A percentile compares a stretch with the other conserved stretches of the same genome.
These are phyloP conservation scores for Meandrusa payeni DNA, from an alignment of 2,888 invertebrate genomes.

Conservation along the genomic window DNA sequence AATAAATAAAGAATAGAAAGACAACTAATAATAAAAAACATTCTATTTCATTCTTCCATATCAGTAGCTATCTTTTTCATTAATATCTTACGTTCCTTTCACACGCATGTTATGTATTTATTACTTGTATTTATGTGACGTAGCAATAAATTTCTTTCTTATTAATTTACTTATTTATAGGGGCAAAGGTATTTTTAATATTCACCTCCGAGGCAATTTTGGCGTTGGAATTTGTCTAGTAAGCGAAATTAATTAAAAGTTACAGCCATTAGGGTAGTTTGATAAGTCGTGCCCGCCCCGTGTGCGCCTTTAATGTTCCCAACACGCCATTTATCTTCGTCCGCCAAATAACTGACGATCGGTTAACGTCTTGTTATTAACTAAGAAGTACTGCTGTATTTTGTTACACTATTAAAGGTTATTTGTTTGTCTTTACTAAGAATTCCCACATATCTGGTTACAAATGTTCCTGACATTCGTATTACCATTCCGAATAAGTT, in stretches of 20 bases:
- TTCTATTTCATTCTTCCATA: too few relatives aligned
- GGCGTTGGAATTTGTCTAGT: conserved; percentile 22
- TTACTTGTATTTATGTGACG: too few relatives aligned
- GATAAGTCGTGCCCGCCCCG: conserved; percentile 28
- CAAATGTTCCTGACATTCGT: too few relatives aligned
- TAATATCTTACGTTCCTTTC: too few relatives aligned
- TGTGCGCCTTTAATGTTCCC: conserved; percentile 22
- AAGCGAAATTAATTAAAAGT: conserved; percentile 46
- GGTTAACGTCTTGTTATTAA: conserved; percentile 1
- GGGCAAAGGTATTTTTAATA: conserved; percentile 20
- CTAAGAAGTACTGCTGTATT: background rate
- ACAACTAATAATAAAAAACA: too few relatives aligned
- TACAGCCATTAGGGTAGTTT: conserved; percentile 38
- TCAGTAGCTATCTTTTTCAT: too few relatives aligned
- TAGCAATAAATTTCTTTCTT: background rate
- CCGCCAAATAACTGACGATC: conserved; percentile 4
- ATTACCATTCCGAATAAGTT: too few relatives aligned
- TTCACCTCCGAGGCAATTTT: conserved; percentile 1
- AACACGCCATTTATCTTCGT: conserved; percentile 18
- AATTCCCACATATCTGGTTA: too few relatives aligned
- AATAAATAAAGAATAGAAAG: too few relatives aligned
- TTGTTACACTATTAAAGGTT: too few relatives aligned
- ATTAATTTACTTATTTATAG: conserved; percentile 3
- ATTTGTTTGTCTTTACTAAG: too few relatives aligned
- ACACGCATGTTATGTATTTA: too few relatives aligned